These are phyloP conservation scores for Ceratina calcarata DNA, from an alignment of 1,140 invertebrate species.

Conservation along the genomic window DNA sequence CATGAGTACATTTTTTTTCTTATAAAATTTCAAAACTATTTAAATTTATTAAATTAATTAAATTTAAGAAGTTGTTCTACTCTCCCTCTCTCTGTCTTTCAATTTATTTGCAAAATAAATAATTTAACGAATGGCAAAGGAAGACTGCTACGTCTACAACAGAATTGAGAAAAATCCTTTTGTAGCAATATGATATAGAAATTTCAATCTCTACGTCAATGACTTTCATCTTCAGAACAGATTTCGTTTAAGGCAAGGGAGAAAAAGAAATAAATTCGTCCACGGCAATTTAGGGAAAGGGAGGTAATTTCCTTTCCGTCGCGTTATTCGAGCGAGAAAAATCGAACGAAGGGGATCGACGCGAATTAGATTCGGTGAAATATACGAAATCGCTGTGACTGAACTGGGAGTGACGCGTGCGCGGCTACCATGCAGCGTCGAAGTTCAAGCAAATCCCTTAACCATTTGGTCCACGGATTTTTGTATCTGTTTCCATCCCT, in stretches of 20 bases:
- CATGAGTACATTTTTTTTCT: no score
- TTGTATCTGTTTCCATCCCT: no score
- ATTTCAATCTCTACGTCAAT: not conserved
- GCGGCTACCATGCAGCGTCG: not conserved
- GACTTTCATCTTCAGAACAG: not conserved
- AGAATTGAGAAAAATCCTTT: no score
- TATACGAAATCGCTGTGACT: constrained; percentile 9
- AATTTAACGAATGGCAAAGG: no score
- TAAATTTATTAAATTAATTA: no score
- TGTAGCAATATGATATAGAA: not conserved
- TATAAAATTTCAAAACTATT: no score
- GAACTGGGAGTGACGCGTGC: constrained; percentile 8
- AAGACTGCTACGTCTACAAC: no score
- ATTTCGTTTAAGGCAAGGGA: not conserved
- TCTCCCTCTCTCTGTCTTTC: no score
- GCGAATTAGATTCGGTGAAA: constrained; percentile 36
- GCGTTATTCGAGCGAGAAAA: constrained; percentile 20
- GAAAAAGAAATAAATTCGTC: constrained; percentile 11
- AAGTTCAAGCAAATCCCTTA: not conserved
- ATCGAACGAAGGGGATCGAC: constrained; percentile 34
- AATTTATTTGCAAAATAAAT: no score
- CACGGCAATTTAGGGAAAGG: not conserved
- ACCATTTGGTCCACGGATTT: no score
- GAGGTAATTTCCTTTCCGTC: not conserved
- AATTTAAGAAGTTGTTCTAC: no score